Evolutionary conservation across 2,888 invertebrate species (phyloP).

Genomic region (Podabrus alpinus): DNA sequence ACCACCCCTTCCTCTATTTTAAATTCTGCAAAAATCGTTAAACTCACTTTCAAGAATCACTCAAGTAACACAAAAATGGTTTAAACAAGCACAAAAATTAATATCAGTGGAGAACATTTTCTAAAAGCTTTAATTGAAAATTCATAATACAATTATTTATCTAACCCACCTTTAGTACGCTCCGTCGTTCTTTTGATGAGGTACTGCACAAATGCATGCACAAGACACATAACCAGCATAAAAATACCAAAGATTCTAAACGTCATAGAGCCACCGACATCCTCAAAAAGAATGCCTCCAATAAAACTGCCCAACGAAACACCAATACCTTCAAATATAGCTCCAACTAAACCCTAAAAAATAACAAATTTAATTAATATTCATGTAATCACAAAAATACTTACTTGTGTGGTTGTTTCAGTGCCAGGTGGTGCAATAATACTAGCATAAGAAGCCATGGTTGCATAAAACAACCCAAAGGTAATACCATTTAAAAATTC

Average conservation of each 20-base stretch:
- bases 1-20: too few species aligned
- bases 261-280: slow-evolving; percentile 67
- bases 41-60: neutral
- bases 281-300: slow-evolving; percentile 72
- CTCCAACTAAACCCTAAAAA: slow-evolving; percentile 79
- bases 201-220: slow-evolving; percentile 63
- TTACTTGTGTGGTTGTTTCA: slow-evolving; percentile 83
- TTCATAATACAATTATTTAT: neutral
- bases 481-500: slow-evolving; percentile 88
- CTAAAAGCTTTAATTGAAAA: neutral
- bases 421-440: slow-evolving; percentile 82
- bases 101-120: neutral
- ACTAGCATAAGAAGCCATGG: slow-evolving; percentile 87
- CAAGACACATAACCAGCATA: slow-evolving; percentile 63
- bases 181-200: slow-evolving; percentile 22
- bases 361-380: slow-evolving; percentile 5
- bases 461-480: slow-evolving; percentile 85
- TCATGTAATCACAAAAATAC: neutral
- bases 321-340: slow-evolving; percentile 85
- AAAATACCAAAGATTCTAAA: slow-evolving; percentile 75
- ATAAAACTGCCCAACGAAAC: slow-evolving; percentile 79
- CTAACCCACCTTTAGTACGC: slow-evolving; percentile 33
- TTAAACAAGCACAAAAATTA: neutral
- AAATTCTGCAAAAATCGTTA: neutral
- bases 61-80: neutral